Percentiles rank a stretch among this genome's conserved stretches.
These are phyloP conservation scores for Apamea monoglypha DNA, from an alignment of 2,888 invertebrate species.

Conservation along the genomic window DNA sequence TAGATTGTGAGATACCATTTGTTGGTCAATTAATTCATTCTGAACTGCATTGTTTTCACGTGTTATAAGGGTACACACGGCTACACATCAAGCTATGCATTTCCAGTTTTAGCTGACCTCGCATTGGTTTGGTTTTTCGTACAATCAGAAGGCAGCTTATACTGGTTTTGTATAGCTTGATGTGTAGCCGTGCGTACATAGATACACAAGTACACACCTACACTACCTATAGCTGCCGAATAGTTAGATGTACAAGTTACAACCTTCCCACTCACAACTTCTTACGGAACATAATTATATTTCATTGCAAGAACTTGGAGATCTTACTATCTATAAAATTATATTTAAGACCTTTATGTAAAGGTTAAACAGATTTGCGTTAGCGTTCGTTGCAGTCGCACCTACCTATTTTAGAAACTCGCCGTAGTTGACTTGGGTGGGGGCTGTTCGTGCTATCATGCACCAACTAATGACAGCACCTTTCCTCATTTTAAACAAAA, in stretches of 20 bases:
- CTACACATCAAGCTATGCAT: too few species aligned
- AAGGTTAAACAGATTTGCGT: constrained; percentile 43
- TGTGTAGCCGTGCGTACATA: too few species aligned
- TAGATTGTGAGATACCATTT: not conserved
- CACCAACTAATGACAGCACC: constrained; percentile 25
- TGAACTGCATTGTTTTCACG: not conserved
- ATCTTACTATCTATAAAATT: not conserved
- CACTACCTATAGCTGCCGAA: not conserved
- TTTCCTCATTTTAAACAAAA: constrained; percentile 30
- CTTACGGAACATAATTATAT: constrained; percentile 2
- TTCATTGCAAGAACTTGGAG: constrained; percentile 12
- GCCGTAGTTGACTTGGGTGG: constrained; percentile 24
- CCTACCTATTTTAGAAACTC: constrained; percentile 35
- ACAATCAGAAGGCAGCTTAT: too few species aligned
- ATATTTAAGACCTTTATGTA: constrained; percentile 15
- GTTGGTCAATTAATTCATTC: not conserved
- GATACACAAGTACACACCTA: not conserved
- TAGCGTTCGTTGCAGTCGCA: constrained; percentile 29
- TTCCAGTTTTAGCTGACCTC: too few species aligned
- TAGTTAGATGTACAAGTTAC: not conserved
- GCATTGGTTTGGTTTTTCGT: too few species aligned
- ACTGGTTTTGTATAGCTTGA: too few species aligned
- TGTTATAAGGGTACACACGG: not conserved
- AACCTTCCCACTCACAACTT: not conserved
- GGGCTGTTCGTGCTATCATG: constrained; percentile 41